These are phyloP conservation scores for Tachyglossus aculeatus DNA, from an alignment of 2,797 vertebrate species.

Conservation along the genomic window DNA sequence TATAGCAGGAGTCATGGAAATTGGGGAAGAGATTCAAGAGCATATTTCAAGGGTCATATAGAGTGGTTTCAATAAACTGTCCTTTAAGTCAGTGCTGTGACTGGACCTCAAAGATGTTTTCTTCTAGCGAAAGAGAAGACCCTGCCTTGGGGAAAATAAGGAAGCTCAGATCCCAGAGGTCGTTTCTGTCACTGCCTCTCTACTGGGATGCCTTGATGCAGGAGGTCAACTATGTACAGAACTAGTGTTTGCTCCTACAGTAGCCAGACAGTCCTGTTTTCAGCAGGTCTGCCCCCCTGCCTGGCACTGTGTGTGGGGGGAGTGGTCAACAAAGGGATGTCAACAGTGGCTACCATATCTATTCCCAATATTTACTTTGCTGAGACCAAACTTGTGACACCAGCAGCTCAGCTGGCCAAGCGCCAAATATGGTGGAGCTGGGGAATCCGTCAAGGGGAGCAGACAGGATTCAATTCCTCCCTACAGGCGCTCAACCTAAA, in stretches of 20 bases:
- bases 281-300: too few species aligned
- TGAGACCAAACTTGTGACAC: not conserved
- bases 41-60: slow-evolving; percentile 2
- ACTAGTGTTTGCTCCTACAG: not conserved
- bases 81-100: not conserved
- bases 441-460: too few species aligned
- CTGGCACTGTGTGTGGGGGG: too few species aligned
- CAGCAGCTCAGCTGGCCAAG: too few species aligned
- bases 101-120: not conserved
- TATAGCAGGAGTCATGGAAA: slow-evolving; percentile 10
- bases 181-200: not conserved
- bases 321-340: too few species aligned
- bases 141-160: not conserved
- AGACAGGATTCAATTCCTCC: too few species aligned
- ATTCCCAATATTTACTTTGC: not conserved
- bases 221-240: not conserved
- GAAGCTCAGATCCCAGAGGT: not conserved
- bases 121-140: not conserved
- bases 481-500: too few species aligned
- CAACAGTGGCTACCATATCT: too few species aligned
- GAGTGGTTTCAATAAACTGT: not conserved
- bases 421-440: too few species aligned
- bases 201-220: not conserved
- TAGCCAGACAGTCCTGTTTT: too few species aligned
- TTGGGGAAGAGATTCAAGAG: slow-evolving; percentile 26